Conservation (phyloP, 2,797 vertebrate genomes). For the Chromobotia macracanthus region DNA sequence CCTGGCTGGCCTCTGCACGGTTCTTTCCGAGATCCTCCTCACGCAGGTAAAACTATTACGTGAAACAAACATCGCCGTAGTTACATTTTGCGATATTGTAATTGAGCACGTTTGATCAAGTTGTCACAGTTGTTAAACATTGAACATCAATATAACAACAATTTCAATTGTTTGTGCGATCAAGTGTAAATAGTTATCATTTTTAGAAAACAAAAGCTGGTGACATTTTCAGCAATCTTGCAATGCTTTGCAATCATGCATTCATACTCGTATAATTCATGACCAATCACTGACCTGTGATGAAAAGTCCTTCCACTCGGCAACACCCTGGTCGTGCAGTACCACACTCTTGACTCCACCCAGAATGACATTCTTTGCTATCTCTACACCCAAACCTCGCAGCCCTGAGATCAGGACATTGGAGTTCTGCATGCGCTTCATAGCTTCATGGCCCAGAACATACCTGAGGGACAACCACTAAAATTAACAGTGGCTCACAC, state of each 20-base stretch:
- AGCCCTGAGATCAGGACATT: constrained; percentile 89
- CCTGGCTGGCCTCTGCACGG: constrained; percentile 87
- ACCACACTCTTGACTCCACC: constrained; percentile 91
- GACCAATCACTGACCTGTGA: constrained; percentile 82
- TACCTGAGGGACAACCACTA: constrained; percentile 75
- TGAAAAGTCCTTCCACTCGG: constrained; percentile 89
- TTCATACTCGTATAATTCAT: not conserved
- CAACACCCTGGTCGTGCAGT: constrained; percentile 85
- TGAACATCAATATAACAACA: no score
- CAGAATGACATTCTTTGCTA: constrained; percentile 92
- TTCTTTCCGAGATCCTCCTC: constrained; percentile 91
- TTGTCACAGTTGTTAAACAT: no score
- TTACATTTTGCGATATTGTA: not conserved
- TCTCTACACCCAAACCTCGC: constrained; percentile 90
- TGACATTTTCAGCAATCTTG: no score
- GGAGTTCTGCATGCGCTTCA: constrained; percentile 92
- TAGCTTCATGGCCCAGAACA: constrained; percentile 92
- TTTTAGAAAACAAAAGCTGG: not conserved
- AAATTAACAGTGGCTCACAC: not conserved
- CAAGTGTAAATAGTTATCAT: no score
- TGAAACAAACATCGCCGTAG: not conserved
- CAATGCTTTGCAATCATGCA: not conserved
- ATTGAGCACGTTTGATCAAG: not conserved
- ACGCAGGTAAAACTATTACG: constrained; percentile 86
- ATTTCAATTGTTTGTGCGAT: no score